Conservation (phyloP, 2,797 vertebrate species). For the Acomys russatus region DNA sequence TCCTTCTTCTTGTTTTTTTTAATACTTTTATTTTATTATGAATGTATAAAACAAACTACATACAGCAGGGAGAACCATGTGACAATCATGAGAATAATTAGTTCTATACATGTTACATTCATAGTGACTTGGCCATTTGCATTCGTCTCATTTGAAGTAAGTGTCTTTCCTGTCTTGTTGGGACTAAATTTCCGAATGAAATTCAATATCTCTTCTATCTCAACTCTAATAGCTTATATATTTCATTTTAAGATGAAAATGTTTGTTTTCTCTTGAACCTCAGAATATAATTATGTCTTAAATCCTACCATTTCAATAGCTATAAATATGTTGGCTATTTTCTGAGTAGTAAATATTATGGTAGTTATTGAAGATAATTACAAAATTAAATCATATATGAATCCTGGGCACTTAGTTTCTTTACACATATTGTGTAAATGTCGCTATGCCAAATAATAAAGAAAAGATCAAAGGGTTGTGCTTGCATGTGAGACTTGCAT, state of each 20-base stretch:
- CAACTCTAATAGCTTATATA: background rate
- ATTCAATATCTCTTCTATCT: no score
- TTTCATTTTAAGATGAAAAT: conserved; percentile 14
- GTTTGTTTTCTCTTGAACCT: background rate
- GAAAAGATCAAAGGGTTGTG: background rate
- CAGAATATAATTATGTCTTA: conserved; percentile 21
- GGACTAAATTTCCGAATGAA: no score
- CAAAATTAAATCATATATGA: background rate
- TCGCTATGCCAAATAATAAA: background rate
- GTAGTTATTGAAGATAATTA: conserved; percentile 43
- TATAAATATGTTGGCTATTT: conserved; percentile 25
- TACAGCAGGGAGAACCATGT: no score
- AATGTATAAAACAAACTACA: no score
- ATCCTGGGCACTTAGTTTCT: background rate
- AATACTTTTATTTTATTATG: no score
- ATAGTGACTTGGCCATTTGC: no score
- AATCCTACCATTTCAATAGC: background rate
- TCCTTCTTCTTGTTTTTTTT: no score
- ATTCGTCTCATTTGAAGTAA: no score
- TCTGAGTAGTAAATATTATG: background rate
- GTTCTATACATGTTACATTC: no score
- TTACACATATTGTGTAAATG: background rate
- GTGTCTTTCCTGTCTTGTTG: no score
- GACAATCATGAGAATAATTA: no score
- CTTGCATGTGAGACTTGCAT: background rate